Percentiles rank a stretch among this genome's conserved stretches.
These are phyloP conservation scores for Drosophila rufa DNA, from an alignment of 1,140 invertebrate genomes.

Conservation along the genomic window DNA sequence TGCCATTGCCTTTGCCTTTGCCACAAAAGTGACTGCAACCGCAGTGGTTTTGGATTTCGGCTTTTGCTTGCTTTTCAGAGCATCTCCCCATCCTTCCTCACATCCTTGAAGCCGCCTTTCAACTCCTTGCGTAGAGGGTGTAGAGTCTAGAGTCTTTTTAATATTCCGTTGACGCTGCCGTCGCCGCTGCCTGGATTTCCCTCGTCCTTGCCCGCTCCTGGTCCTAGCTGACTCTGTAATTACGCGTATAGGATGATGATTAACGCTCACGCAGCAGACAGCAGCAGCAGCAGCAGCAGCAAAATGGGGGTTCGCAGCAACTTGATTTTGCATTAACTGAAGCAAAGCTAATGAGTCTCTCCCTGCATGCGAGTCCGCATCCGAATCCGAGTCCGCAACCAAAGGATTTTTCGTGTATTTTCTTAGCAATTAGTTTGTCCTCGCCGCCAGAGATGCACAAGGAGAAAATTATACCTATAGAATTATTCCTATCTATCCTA, in stretches of 20 bases:
- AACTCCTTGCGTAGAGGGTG: slow-evolving; percentile 14
- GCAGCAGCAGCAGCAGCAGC: slow-evolving; percentile 18
- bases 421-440: slow-evolving; percentile 79
- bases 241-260: slow-evolving; percentile 83
- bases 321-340: slow-evolving; percentile 69
- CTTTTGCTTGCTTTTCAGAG: no score
- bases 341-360: slow-evolving; percentile 79
- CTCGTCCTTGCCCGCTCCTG: not conserved
- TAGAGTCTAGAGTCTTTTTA: slow-evolving; percentile 46
- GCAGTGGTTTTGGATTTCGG: slow-evolving; percentile 38
- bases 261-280: slow-evolving; percentile 68
- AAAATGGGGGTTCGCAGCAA: slow-evolving; percentile 10
- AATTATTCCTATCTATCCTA: no score
- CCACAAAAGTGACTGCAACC: slow-evolving; percentile 39
- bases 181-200: slow-evolving; percentile 4
- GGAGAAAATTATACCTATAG: not conserved
- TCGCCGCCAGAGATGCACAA: slow-evolving; percentile 1
- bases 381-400: slow-evolving; percentile 26
- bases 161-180: slow-evolving; percentile 56
- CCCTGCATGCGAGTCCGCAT: slow-evolving; percentile 54
- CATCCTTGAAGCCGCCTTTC: slow-evolving; percentile 7
- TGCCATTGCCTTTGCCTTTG: not conserved
- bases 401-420: slow-evolving; percentile 54
- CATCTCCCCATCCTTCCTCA: not conserved
- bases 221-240: slow-evolving; percentile 63